Evolutionary conservation across 2,113 vertebrate species (phyloP).

Genomic region (Microtus oregoni): DNA sequence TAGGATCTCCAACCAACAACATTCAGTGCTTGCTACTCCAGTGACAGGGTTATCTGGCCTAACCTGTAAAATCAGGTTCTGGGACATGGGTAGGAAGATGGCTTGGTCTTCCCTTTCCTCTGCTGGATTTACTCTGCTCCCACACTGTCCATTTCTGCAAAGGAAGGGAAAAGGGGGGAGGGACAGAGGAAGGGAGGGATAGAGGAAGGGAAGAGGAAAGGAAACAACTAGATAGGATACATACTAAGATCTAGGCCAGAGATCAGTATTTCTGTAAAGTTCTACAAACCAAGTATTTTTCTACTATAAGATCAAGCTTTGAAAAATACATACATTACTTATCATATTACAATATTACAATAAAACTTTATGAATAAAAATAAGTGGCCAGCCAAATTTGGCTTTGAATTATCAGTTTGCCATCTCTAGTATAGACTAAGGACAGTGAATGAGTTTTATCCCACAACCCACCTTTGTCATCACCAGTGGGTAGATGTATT

Average conservation of each 20-base stretch:
- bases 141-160: not conserved
- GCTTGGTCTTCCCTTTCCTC: not conserved
- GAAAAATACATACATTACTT: not conserved
- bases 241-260: not conserved
- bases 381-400: not conserved
- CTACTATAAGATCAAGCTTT: not conserved
- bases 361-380: slow-evolving; percentile 57
- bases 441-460: slow-evolving; percentile 5
- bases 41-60: not conserved
- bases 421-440: not conserved
- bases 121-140: not conserved
- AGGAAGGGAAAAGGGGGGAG: not conserved
- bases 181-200: not conserved
- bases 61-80: not conserved
- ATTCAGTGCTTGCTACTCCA: not conserved
- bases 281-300: not conserved
- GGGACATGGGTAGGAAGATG: rapidly evolving
- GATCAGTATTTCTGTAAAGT: not conserved
- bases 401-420: not conserved
- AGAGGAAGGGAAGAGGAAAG: not conserved
- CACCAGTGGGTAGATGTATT: not conserved
- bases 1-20: not conserved
- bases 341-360: not conserved
- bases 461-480: not conserved
- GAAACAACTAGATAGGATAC: not conserved